phyloP scores from a whole-genome alignment of 1,140 invertebrate genomes.

The Triops cancriformis region DNA sequence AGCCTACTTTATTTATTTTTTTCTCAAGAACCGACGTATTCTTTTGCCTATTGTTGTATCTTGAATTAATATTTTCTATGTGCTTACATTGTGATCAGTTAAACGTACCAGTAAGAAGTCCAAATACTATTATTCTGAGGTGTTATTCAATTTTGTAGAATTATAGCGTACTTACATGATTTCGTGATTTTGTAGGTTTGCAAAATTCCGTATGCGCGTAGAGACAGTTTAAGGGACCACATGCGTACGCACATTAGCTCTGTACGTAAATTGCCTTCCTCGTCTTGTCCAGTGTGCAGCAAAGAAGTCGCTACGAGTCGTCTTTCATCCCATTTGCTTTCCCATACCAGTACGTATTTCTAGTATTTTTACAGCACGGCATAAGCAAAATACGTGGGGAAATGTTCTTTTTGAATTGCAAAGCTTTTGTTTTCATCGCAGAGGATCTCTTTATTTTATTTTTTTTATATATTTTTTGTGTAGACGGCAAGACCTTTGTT shows the following conservation, averaged over 20 bases:
- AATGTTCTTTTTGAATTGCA: neutral
- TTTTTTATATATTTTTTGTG: neutral
- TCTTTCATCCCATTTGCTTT: neutral
- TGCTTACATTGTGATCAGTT: no score
- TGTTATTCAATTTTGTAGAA: no score
- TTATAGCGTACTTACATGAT: no score
- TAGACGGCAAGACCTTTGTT: neutral
- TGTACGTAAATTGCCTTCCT: neutral
- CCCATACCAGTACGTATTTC: neutral
- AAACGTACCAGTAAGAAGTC: no score
- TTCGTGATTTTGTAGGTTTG: neutral
- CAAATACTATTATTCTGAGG: no score
- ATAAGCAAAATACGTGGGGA: neutral
- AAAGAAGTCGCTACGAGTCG: constrained; percentile 9
- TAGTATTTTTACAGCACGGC: no score
- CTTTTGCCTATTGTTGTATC: no score
- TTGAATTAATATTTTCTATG: no score
- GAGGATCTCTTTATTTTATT: neutral
- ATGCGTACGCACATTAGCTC: neutral
- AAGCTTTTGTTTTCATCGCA: neutral
- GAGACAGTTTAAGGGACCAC: neutral
- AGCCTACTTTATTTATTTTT: no score
- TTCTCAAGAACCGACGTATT: no score
- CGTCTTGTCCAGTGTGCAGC: neutral
- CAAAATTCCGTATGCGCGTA: neutral